Evolutionary conservation across 2,113 vertebrate species (phyloP).

Genomic region (Zosterops hypoxanthus): DNA sequence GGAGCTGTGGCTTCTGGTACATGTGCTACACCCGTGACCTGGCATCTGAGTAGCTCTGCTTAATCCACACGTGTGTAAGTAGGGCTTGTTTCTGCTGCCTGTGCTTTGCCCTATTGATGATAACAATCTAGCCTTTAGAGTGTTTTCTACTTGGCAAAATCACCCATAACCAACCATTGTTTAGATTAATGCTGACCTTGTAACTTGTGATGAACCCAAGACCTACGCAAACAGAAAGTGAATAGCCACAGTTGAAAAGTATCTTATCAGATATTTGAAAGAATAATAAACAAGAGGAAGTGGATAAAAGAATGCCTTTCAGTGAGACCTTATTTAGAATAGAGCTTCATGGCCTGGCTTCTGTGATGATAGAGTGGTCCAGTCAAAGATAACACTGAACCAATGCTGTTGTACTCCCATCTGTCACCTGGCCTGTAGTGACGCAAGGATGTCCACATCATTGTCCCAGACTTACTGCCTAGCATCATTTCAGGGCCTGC

Average conservation of each 20-base stretch:
- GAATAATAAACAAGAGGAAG: conserved; percentile 67
- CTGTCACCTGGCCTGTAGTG: neutral
- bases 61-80: neutral
- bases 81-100: conserved; percentile 6
- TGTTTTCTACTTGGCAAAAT: conserved; percentile 37
- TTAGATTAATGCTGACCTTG: conserved; percentile 58
- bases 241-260: conserved; percentile 53
- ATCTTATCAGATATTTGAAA: conserved; percentile 63
- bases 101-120: conserved; percentile 12
- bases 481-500: neutral
- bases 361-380: neutral
- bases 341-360: neutral
- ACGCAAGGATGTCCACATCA: neutral
- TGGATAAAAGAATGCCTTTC: conserved; percentile 52
- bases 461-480: neutral
- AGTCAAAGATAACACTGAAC: neutral
- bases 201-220: conserved; percentile 70
- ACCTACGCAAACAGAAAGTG: conserved; percentile 62
- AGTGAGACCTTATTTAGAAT: neutral
- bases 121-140: conserved; percentile 57
- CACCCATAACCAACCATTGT: conserved; percentile 42
- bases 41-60: conserved; percentile 9
- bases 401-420: neutral
- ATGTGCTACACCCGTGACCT: conserved; percentile 30
- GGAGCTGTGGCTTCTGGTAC: neutral